Evolutionary conservation across 2,113 vertebrate species (phyloP).

Genomic region (Edolisoma coerulescens): DNA sequence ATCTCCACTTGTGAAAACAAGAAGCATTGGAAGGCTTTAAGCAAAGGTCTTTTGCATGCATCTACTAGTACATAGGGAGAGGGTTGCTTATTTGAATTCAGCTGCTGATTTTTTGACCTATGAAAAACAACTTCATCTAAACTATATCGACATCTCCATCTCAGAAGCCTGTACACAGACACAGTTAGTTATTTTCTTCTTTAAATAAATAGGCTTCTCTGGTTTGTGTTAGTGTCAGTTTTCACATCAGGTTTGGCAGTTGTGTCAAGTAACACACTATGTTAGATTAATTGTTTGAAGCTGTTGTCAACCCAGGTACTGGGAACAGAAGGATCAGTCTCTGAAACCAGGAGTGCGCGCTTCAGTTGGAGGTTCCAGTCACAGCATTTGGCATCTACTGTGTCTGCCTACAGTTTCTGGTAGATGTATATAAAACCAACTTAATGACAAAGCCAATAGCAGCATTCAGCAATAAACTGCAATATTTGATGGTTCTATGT

Average conservation of each 20-base stretch:
- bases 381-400: background rate
- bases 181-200: background rate
- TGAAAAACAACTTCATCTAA: background rate
- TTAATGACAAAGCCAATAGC: background rate
- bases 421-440: background rate
- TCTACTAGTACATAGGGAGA: background rate
- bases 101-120: background rate
- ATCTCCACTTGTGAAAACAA: background rate
- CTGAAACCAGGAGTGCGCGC: background rate
- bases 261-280: background rate
- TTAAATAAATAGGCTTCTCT: background rate
- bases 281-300: background rate
- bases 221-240: background rate
- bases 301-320: background rate
- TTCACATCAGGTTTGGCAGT: background rate
- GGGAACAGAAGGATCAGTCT: background rate
- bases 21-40: background rate
- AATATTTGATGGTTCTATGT: background rate
- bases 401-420: background rate
- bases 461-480: background rate
- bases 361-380: background rate
- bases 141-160: background rate
- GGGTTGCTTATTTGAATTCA: background rate
- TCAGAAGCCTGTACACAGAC: background rate
- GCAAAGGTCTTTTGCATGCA: background rate